These are phyloP conservation scores for Syngnathoides biaculeatus DNA, from an alignment of 2,113 vertebrate genomes.

Conservation along the genomic window DNA sequence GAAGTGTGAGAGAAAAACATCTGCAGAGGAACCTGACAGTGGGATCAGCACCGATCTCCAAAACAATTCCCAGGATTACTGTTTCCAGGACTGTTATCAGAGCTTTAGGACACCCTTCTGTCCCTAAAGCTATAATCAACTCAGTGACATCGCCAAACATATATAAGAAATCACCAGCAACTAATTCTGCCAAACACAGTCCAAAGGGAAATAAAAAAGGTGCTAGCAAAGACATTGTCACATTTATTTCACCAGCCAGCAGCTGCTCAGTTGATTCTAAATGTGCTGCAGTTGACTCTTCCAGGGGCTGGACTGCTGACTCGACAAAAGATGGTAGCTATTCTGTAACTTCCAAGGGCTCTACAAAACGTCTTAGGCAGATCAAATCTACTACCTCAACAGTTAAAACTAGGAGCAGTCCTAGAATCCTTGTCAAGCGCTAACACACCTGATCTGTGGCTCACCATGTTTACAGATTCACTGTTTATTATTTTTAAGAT, in stretches of 20 bases:
- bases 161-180: constrained; percentile 9
- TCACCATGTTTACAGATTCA: constrained; percentile 1
- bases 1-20: constrained; percentile 20
- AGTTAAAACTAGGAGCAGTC: constrained; percentile 53
- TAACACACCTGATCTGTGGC: constrained; percentile 8
- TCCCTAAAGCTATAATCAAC: constrained; percentile 29
- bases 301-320: constrained; percentile 7
- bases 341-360: constrained; percentile 40
- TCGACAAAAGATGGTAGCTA: constrained; percentile 8
- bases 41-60: constrained; percentile 5
- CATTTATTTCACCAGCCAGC: constrained; percentile 28
- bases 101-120: constrained; percentile 17
- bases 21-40: constrained; percentile 6
- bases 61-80: constrained; percentile 10
- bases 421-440: constrained; percentile 34
- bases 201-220: constrained; percentile 24
- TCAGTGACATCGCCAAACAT: constrained; percentile 13
- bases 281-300: constrained; percentile 33
- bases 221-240: constrained; percentile 19
- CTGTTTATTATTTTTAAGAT: neutral
- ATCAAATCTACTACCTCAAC: constrained; percentile 51
- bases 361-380: constrained; percentile 27
- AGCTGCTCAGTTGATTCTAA: constrained; percentile 20
- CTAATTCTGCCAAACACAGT: constrained; percentile 22
- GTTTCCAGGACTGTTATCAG: constrained; percentile 18